phyloP scores from a whole-genome alignment of 2,113 vertebrate genomes.

The Propithecus coquereli region DNA sequence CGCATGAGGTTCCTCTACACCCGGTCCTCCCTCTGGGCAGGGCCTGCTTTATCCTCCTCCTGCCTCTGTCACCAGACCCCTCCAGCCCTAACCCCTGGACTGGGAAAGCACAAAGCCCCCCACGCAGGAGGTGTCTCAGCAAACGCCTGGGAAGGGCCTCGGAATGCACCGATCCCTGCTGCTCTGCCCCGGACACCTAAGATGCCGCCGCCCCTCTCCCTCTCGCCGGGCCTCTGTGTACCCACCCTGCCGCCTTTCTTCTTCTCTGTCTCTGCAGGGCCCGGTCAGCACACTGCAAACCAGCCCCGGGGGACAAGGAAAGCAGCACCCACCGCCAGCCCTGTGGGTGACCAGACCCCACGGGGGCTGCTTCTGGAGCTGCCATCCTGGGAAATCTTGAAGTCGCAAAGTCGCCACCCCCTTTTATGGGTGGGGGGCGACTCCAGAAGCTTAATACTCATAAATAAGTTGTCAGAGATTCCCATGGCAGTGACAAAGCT shows the following conservation, averaged over 20 bases:
- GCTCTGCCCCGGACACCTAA: not conserved
- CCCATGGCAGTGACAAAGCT: not conserved
- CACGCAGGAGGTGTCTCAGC: not conserved
- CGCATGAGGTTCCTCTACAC: fast-evolving
- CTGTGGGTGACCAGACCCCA: not conserved
- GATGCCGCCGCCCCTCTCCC: not conserved
- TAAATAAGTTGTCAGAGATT: slow-evolving; percentile 25
- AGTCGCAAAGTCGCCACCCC: not conserved
- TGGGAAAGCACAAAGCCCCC: not conserved
- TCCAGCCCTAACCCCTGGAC: not conserved
- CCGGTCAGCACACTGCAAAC: not conserved
- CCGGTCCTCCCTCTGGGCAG: not conserved
- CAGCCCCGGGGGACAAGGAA: not conserved
- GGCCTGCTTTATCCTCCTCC: too few relatives aligned
- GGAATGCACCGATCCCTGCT: not conserved
- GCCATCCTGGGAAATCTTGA: not conserved
- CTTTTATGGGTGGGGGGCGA: not conserved
- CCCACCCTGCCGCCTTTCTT: not conserved
- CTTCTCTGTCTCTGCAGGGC: not conserved
- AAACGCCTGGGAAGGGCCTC: not conserved
- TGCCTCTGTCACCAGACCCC: not conserved
- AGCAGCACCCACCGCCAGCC: not conserved
- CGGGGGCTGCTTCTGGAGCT: not conserved
- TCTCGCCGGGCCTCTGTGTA: fast-evolving
- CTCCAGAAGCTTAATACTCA: not conserved